phyloP scores from a whole-genome alignment of 2,797 vertebrate genomes.

The Sebastes steindachneri region DNA sequence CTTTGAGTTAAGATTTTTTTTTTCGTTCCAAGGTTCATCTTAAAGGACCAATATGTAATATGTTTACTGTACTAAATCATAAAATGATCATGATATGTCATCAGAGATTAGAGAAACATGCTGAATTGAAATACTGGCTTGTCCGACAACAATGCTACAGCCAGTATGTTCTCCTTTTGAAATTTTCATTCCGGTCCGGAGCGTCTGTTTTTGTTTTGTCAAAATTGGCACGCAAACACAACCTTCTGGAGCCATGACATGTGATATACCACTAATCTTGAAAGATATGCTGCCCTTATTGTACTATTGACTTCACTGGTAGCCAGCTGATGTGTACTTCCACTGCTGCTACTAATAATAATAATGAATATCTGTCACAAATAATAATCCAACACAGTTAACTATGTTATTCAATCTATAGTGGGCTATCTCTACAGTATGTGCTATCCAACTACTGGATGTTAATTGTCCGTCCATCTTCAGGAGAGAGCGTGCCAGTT shows the following conservation, averaged over 20 bases:
- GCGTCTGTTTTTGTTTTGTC: too few species aligned
- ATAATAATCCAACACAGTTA: not conserved
- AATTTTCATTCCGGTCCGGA: too few species aligned
- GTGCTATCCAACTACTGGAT: not conserved
- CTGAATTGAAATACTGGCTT: too few species aligned
- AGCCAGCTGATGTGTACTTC: not conserved
- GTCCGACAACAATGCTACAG: too few species aligned
- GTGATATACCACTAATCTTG: not conserved
- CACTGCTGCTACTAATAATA: not conserved
- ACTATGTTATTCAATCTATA: not conserved
- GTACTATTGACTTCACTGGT: not conserved
- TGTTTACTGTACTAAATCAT: too few species aligned
- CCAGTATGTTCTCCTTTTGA: too few species aligned
- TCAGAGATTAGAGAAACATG: too few species aligned
- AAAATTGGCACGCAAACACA: too few species aligned
- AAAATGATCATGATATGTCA: too few species aligned
- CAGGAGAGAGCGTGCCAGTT: constrained; percentile 96
- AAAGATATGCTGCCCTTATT: not conserved
- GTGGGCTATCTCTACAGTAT: not conserved
- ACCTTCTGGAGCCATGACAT: not conserved
- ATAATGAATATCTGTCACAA: not conserved
- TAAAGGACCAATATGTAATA: not conserved
- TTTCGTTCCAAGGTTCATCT: not conserved
- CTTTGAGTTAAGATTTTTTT: not conserved
- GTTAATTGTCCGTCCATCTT: not conserved